Evolutionary conservation across 2,113 vertebrate species (phyloP), one percentile per base, ranked within the genome.

Genomic region (Tor tambroides): DNA sequence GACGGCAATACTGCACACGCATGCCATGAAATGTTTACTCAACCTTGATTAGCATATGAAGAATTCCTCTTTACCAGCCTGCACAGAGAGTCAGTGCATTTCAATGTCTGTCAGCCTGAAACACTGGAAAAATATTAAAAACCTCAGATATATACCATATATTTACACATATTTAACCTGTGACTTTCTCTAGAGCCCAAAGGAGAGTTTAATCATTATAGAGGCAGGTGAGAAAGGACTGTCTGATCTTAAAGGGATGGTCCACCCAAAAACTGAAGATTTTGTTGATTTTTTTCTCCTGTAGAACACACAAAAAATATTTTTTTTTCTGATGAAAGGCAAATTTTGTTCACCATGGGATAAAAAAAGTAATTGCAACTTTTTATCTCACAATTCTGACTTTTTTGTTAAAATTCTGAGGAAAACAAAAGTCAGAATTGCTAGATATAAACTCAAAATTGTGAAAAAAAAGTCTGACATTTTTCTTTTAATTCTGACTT

Each of bases 21-120:
- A 87, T 79, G 87, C 80, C 87, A 89, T 19, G 56, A 90, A 90
- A 90, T 92, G 91, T 94, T 94, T 92, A 93, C 90, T 86, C 46
- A 92, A 89, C 90, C 87, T 83, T 91, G 88, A 90, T 93, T 88
- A 90, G 84, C 69, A 86, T 84, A 67, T 84, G 86, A 93, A 90
- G 87, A 87, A 90, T 88, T 90, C 76, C 77, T 80, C 43, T 74
- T 32, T 23, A 54, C 21, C 61, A 67, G 89, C 75, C 26, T 17
- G 43, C 28, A 51, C 61, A 30, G 4, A 77, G 54, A 61, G 32
- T 21, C 78, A 43, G 38, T 81, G 80, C 59, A 61, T 30, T 41
- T 67, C 32, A 65, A 14, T 43, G n/a, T 30, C 41, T 32, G 23
- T 46, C 35, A 19, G 35, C 6, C 35, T 65, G 35, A 65, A 65